A percentile compares a stretch with the other conserved stretches of the same genome.
Evolutionary conservation across 2,888 invertebrate genomes (phyloP).

Genomic region (Nephrotoma flavescens): DNA sequence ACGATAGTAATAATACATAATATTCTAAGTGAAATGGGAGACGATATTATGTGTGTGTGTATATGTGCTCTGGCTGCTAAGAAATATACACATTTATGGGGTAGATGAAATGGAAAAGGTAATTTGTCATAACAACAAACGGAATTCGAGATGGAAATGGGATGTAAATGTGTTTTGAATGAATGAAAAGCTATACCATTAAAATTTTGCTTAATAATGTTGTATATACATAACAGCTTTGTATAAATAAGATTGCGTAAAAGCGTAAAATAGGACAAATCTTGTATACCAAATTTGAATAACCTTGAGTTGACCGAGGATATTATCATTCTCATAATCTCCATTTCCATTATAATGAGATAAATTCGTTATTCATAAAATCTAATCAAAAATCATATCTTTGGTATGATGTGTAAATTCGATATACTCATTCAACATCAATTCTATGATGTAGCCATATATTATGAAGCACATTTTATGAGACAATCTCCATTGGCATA

Average conservation of each 20-base stretch:
- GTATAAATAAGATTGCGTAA: no score
- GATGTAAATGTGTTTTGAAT: background rate
- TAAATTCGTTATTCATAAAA: background rate
- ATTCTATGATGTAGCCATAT: background rate
- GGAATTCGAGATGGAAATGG: background rate
- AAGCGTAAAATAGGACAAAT: background rate
- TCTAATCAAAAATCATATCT: background rate
- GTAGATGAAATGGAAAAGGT: background rate
- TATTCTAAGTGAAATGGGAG: background rate
- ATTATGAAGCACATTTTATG: background rate
- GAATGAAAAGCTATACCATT: background rate
- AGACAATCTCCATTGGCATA: background rate
- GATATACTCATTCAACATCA: background rate
- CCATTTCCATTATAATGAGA: background rate
- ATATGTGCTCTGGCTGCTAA: background rate
- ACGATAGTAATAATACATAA: background rate
- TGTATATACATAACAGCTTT: background rate
- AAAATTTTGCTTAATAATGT: background rate
- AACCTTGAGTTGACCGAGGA: background rate
- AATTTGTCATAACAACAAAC: background rate
- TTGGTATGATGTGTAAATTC: background rate
- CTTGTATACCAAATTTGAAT: background rate
- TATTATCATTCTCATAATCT: background rate
- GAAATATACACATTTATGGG: background rate
- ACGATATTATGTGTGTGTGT: background rate